A percentile compares a stretch with the other conserved stretches of the same genome.
phyloP scores from a whole-genome alignment of 2,888 invertebrate species.

The Drosophila robusta region DNA sequence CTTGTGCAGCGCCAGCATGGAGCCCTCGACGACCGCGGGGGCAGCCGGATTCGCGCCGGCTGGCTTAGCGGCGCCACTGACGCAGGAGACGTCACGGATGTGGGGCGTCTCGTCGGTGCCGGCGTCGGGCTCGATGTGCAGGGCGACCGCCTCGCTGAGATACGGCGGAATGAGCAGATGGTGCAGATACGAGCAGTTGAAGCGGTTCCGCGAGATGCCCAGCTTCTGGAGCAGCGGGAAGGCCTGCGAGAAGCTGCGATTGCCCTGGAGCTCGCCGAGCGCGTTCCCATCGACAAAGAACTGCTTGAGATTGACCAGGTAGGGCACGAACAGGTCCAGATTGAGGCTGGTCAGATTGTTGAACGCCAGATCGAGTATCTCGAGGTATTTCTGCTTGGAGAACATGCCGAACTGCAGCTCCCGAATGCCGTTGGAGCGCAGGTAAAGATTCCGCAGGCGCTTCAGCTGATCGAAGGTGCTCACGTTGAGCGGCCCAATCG shows the following conservation, averaged over 20 bases:
- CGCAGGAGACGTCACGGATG: conserved; percentile 83
- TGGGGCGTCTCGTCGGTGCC: conserved; percentile 80
- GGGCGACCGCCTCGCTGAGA: conserved; percentile 68
- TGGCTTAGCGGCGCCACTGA: conserved; percentile 48
- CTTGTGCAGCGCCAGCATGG: conserved; percentile 50
- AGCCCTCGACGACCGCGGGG: conserved; percentile 18
- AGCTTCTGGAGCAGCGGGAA: conserved; percentile 81
- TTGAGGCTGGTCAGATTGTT: conserved; percentile 86
- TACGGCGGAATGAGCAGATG: conserved; percentile 81
- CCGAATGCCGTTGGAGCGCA: conserved; percentile 76
- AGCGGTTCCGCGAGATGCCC: conserved; percentile 82
- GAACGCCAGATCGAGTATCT: conserved; percentile 86
- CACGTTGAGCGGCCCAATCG: conserved; percentile 81
- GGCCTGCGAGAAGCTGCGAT: conserved; percentile 76
- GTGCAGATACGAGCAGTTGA: conserved; percentile 84
- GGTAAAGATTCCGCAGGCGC: conserved; percentile 76
- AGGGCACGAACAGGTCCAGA: conserved; percentile 84
- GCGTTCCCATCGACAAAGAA: conserved; percentile 83
- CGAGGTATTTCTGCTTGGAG: conserved; percentile 84
- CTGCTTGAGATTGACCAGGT: conserved; percentile 78
- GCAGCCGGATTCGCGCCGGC: conserved; percentile 32
- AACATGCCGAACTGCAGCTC: conserved; percentile 84
- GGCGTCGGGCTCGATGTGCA: conserved; percentile 82
- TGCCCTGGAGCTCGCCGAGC: conserved; percentile 81
- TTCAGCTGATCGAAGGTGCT: conserved; percentile 83